These are phyloP conservation scores for Murina feae DNA, from an alignment of 2,113 vertebrate genomes.

Conservation along the genomic window DNA sequence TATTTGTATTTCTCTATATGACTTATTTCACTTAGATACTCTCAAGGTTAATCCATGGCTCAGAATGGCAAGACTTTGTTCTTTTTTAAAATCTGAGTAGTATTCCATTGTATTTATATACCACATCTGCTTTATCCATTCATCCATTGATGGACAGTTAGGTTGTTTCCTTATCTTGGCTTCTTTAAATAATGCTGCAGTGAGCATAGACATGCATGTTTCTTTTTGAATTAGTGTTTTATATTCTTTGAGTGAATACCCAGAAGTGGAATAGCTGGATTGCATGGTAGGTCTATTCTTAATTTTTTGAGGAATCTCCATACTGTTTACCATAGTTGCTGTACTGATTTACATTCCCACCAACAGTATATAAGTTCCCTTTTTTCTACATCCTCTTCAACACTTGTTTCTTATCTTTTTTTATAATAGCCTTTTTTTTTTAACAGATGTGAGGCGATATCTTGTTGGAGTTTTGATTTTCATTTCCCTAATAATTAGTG, in stretches of 20 bases:
- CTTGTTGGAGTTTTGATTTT: not conserved
- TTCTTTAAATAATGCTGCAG: not conserved
- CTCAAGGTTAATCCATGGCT: not conserved
- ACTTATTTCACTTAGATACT: not conserved
- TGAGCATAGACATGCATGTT: not conserved
- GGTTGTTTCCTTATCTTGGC: not conserved
- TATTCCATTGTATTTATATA: not conserved
- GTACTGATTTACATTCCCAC: not conserved
- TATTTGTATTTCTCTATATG: not conserved
- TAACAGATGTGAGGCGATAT: not conserved
- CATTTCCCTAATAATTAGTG: not conserved
- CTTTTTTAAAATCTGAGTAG: not conserved
- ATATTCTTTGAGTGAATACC: not conserved
- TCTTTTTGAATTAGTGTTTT: not conserved
- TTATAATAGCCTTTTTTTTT: not conserved
- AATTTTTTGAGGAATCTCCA: not conserved
- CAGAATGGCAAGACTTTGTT: not conserved
- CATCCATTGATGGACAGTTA: not conserved
- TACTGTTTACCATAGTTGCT: not conserved
- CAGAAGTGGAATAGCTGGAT: not conserved
- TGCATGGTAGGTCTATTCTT: not conserved
- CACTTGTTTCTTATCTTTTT: not conserved
- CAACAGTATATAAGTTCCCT: not conserved
- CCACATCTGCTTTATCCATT: not conserved
- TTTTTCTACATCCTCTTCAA: not conserved